These are phyloP conservation scores for Trissolcus brochymenae DNA, from an alignment of 2,888 invertebrate species.

Conservation along the genomic window DNA sequence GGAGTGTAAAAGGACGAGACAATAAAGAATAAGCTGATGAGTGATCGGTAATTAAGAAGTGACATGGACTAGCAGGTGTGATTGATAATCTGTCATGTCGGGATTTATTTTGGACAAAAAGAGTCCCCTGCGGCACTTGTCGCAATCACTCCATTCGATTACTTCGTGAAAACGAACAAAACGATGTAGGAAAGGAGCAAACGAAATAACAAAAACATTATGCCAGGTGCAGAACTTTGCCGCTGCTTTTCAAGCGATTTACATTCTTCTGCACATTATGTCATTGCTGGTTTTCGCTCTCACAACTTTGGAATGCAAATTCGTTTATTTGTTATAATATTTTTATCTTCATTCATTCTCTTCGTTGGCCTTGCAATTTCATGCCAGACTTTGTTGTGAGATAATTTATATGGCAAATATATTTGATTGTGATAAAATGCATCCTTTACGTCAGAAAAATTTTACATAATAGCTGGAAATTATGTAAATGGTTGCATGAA, in stretches of 20 bases:
- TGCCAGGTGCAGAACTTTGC: constrained; percentile 20
- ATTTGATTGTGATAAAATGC: too few relatives aligned
- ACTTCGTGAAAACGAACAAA: constrained; percentile 8
- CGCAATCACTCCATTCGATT: constrained; percentile 16
- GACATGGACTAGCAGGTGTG: constrained; percentile 24
- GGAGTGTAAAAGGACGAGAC: background rate
- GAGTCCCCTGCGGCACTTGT: constrained; percentile 14
- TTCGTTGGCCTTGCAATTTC: background rate
- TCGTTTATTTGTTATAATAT: constrained; percentile 8
- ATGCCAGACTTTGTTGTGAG: background rate
- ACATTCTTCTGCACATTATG: constrained; percentile 18
- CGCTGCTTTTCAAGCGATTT: constrained; percentile 22
- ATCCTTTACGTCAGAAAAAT: too few relatives aligned
- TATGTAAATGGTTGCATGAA: too few relatives aligned
- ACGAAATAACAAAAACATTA: constrained; percentile 21
- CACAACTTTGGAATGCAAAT: constrained; percentile 15
- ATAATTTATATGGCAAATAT: too few relatives aligned
- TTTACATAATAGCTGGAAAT: too few relatives aligned
- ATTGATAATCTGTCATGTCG: constrained; percentile 33
- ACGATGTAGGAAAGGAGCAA: constrained; percentile 19
- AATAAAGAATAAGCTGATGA: constrained; percentile 24
- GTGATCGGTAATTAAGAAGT: constrained; percentile 40
- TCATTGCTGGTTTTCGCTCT: constrained; percentile 1
- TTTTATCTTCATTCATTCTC: background rate
- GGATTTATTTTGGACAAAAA: constrained; percentile 34